phyloP scores from a whole-genome alignment of 2,888 invertebrate genomes.

The Phania funesta region DNA sequence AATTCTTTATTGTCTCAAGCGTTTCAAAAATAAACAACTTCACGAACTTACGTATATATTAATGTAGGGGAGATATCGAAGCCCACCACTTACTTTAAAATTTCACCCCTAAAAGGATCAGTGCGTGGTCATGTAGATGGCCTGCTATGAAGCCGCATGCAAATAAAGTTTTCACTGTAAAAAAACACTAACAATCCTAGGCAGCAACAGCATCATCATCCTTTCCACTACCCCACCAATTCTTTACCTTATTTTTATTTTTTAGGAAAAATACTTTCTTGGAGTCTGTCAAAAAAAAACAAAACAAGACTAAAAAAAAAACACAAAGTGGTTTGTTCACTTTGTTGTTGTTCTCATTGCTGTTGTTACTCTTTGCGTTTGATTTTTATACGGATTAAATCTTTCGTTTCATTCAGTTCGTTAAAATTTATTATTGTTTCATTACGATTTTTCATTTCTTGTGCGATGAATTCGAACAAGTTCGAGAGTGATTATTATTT shows the following conservation, averaged over 20 bases:
- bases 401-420: conserved; percentile 63
- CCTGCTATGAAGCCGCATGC: no score
- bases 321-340: conserved; percentile 62
- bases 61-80: no score
- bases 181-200: conserved; percentile 37
- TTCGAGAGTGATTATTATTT: conserved; percentile 49
- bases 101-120: no score
- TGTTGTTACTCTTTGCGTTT: conserved; percentile 24
- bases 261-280: conserved; percentile 47
- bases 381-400: conserved; percentile 38
- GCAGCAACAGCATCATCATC: conserved; percentile 38
- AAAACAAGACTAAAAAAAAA: conserved; percentile 3
- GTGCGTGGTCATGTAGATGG: no score
- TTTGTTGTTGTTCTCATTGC: conserved; percentile 50
- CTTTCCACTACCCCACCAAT: not conserved
- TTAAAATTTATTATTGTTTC: conserved; percentile 67
- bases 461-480: conserved; percentile 33
- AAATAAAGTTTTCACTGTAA: conserved; percentile 46
- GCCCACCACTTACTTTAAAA: no score
- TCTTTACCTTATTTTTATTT: conserved; percentile 25
- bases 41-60: no score
- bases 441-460: conserved; percentile 61
- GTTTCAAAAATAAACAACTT: no score
- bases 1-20: no score
- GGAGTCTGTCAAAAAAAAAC: conserved; percentile 53